These are phyloP conservation scores for Tenualosa ilisha DNA, from an alignment of 2,797 vertebrate genomes.

Conservation along the genomic window DNA sequence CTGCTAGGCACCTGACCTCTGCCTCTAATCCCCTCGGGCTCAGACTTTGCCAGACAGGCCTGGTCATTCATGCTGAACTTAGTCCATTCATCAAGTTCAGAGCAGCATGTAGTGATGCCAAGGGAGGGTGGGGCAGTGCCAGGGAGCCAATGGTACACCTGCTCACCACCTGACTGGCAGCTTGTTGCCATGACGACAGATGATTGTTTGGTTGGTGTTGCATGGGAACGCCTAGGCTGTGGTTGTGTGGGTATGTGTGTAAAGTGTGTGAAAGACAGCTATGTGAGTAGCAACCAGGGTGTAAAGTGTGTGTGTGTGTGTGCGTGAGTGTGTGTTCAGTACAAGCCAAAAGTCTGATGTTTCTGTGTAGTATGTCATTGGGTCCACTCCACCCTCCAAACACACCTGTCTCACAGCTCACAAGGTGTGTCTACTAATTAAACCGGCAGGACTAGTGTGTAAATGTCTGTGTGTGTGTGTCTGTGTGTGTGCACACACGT, in stretches of 20 bases:
- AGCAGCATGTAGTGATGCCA: neutral
- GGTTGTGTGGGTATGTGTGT: neutral
- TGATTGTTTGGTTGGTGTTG: neutral
- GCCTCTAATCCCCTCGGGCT: neutral
- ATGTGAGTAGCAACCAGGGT: neutral
- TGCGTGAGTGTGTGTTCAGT: neutral
- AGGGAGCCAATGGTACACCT: neutral
- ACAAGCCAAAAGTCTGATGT: neutral
- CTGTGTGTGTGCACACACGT: neutral
- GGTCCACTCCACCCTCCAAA: neutral
- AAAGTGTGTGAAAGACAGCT: neutral
- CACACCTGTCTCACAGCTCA: neutral
- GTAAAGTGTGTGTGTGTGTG: neutral
- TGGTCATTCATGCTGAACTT: neutral
- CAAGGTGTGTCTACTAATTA: conserved; percentile 1
- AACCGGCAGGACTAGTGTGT: conserved; percentile 39
- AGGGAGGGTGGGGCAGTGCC: neutral
- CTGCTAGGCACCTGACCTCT: no score
- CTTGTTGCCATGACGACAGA: neutral
- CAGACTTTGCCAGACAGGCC: neutral
- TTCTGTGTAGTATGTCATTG: neutral
- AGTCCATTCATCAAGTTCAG: neutral
- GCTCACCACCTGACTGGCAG: neutral
- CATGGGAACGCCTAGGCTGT: neutral
- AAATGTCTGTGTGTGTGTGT: conserved; percentile 11